Evolutionary conservation across 2,797 vertebrate genomes (phyloP).

Genomic region (Euthynnus affinis): DNA sequence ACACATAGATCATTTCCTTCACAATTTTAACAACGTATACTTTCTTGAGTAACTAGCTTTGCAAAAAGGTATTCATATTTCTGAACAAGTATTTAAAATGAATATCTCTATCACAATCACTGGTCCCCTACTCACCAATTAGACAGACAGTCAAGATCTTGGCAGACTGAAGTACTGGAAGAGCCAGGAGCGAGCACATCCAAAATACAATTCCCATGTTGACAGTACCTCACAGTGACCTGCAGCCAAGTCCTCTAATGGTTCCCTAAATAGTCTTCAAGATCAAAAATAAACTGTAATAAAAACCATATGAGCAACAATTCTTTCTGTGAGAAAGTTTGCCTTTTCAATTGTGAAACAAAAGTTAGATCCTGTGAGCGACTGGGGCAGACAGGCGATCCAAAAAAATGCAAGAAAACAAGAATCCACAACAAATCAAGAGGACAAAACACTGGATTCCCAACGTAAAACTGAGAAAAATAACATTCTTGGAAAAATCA

Average conservation of each 20-base stretch:
- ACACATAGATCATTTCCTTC: background rate
- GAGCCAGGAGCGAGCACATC: slow-evolving; percentile 68
- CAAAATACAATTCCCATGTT: slow-evolving; percentile 68
- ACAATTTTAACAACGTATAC: background rate
- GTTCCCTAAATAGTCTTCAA: slow-evolving; percentile 33
- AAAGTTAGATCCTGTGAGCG: slow-evolving; percentile 11
- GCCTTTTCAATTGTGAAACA: background rate
- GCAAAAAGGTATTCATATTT: background rate
- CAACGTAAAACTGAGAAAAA: background rate
- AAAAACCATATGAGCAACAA: slow-evolving; percentile 8
- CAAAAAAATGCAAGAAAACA: background rate
- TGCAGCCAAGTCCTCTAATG: slow-evolving; percentile 25
- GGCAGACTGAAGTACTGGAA: slow-evolving; percentile 73
- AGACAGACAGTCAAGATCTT: slow-evolving; percentile 78
- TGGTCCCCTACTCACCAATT: slow-evolving; percentile 75
- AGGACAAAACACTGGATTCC: background rate
- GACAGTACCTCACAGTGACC: slow-evolving; percentile 30
- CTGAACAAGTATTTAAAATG: background rate
- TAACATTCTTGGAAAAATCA: background rate
- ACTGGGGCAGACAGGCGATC: background rate
- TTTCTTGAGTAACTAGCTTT: background rate
- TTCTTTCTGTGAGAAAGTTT: slow-evolving; percentile 6
- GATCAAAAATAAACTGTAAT: slow-evolving; percentile 37
- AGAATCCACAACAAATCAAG: slow-evolving; percentile 6
- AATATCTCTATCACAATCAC: slow-evolving; percentile 6